These are phyloP conservation scores for Scomber colias DNA, from an alignment of 2,113 vertebrate species.

Conservation along the genomic window DNA sequence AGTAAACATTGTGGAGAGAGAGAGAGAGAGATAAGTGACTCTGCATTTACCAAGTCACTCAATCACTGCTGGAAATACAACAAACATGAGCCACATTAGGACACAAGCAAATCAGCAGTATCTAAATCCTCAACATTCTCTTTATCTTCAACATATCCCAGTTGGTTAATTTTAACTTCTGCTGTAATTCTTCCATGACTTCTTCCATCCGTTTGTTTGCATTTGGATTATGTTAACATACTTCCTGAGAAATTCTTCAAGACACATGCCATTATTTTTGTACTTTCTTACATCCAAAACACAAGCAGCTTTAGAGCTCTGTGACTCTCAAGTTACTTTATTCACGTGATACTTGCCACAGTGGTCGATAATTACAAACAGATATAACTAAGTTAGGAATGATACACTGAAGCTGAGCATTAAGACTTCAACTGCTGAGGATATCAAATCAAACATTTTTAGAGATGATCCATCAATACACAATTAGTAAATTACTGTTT, in stretches of 20 bases:
- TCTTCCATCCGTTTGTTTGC: neutral
- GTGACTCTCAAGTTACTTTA: too few relatives aligned
- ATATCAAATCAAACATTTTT: neutral
- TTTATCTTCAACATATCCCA: neutral
- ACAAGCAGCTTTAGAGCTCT: too few relatives aligned
- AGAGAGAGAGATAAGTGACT: too few relatives aligned
- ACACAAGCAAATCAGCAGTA: neutral
- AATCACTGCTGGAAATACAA: neutral
- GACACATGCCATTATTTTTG: too few relatives aligned
- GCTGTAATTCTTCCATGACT: neutral
- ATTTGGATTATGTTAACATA: too few relatives aligned
- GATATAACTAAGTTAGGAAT: neutral
- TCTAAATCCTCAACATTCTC: neutral
- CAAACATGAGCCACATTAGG: neutral
- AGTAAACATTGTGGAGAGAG: too few relatives aligned
- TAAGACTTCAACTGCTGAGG: neutral
- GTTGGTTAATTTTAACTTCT: neutral
- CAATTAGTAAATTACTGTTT: neutral
- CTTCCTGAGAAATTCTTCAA: too few relatives aligned
- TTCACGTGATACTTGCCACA: too few relatives aligned
- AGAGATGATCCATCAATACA: too few relatives aligned
- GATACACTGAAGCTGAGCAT: neutral
- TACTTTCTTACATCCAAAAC: too few relatives aligned
- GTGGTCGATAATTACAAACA: neutral
- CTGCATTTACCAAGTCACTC: too few relatives aligned